Evolutionary conservation across 2,888 invertebrate species (phyloP), one percentile per base, ranked within the genome.

Genomic region (Leucozona laternaria): DNA sequence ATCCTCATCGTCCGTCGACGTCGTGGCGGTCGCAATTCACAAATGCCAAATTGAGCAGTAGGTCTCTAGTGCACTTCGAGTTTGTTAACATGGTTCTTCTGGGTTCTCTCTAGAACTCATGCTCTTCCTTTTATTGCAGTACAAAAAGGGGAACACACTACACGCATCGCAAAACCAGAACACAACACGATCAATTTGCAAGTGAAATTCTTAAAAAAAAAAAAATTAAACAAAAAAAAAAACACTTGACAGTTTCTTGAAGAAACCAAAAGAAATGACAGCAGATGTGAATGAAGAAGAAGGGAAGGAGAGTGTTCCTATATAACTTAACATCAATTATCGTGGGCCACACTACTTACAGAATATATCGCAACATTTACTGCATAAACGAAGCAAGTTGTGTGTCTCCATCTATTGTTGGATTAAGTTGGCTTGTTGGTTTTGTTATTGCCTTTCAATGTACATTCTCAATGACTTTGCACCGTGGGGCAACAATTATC

Each of bases 251-350:
- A 72, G 77, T 17, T 57, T 82, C 71, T 64, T 72, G 43, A 72
- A 64, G 70, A 76, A 40, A 53, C 45, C 37, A 68, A 50, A 43
- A 64, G 45, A 43, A n/a, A n/a, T 17, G 28, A 22, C n/a, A 15
- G 6, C n/a, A n/a, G 20, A 28, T 2, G 60, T 4, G 0, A 15
- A 34, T 7, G 50, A 11, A 34, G 40, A 45, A 57, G 25, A 20
- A 55, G 5, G 28, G n/a, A n/a, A 25, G 37, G 6, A 10, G 58
- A 37, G 31, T 13, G 20, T 55, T 55, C 37, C 57, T 64, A n/a
- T n/a, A n/a, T n/a, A 64, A 71, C 76, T 71, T 72, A 77, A 77
- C 77, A 77, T 77, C 72, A 82, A 82, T 82, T 82, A 81, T 43
- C 70, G 81, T 81, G 70, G 64, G 64, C 64, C 76, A 71, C 55